Percentiles rank a stretch among this genome's conserved stretches.
phyloP scores from a whole-genome alignment of 1,140 invertebrate genomes.

The Drosophila willistoni region DNA sequence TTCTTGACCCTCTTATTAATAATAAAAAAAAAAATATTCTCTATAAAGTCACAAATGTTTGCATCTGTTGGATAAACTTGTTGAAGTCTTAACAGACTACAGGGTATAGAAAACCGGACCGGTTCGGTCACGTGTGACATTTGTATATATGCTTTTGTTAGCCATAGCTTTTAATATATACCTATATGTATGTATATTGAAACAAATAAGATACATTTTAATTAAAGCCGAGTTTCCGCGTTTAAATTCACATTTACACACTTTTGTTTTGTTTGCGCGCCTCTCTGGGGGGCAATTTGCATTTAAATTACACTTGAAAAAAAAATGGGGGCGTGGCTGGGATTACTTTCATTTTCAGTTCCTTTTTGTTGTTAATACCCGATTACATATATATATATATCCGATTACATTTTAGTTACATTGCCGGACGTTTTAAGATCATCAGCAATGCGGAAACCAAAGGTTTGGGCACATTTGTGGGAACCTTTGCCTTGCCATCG shows the following conservation, averaged over 20 bases:
- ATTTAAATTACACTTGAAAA: conserved; percentile 8
- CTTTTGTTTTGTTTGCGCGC: conserved; percentile 36
- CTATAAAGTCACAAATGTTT: too few species aligned
- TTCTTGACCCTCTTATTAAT: too few species aligned
- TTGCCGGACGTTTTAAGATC: conserved; percentile 93
- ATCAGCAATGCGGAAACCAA: conserved; percentile 94
- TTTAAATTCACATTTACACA: conserved; percentile 31
- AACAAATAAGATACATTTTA: neutral
- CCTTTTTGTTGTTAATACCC: conserved; percentile 4
- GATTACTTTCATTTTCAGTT: conserved; percentile 33
- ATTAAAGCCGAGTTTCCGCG: conserved; percentile 25
- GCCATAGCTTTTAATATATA: conserved; percentile 10
- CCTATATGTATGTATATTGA: neutral
- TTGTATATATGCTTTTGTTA: conserved; percentile 41
- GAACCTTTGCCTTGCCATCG: conserved; percentile 95
- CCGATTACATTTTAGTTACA: conserved; percentile 87
- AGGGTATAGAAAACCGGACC: neutral
- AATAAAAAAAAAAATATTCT: too few species aligned
- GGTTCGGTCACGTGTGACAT: conserved; percentile 26
- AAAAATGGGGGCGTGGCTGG: conserved; percentile 30
- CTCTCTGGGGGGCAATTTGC: conserved; percentile 25
- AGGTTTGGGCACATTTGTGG: conserved; percentile 96
- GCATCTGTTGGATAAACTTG: conserved; percentile 20
- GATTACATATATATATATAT: conserved; percentile 53
- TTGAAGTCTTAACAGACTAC: neutral